Base-by-base conservation (phyloP, 2,113 vertebrate genomes). In the Cephalopterus ornatus region DNA sequence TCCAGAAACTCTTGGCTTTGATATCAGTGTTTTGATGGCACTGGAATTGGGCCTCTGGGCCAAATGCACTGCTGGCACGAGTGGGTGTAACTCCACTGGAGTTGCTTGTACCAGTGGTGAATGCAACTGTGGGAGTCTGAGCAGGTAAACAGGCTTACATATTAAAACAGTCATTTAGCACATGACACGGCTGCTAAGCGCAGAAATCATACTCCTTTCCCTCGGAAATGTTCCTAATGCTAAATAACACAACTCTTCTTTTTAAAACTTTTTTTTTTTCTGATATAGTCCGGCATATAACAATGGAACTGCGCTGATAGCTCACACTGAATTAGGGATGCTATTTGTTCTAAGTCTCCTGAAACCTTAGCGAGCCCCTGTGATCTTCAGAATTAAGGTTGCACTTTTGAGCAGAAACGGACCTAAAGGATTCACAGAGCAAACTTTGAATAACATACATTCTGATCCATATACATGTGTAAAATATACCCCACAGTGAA, bases 111-210 rank as follows among this genome's bases (percentile, higher is more conserved):
- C 53, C 71, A 53, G 27, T 67, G 82, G 85, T 62, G 75, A 94
- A 79, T 17, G 35, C 82, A 91, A n/a, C 78, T n/a, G 95, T 92
- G 72, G 92, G 93, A 93, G 92, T 72, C 59, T n/a, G 80, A 81
- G 85, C 90, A 92, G 95, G 96, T 95, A 94, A 96, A 96, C 90
- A 95, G 88, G 46, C 85, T 88, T 11, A 21, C 30, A 32, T 52
- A 70, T 44, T 75, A 68, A 89, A 94, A 77, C 3, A 92, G 88
- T 95, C 88, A 94, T 18, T 47, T 13, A 61, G 72, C 90, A 84
- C 79, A 63, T 83, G 90, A 85, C 63, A 88, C 0, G 1, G 82
- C 84, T 85, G 78, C 89, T 94, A 82, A 71, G 67, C 1, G 4
- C 87, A 71, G 41, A 62, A 83, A 39, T 24, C 70, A 8, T 12